phyloP scores from a whole-genome alignment of 2,888 invertebrate genomes.

The Caenorhabditis sulstoni region DNA sequence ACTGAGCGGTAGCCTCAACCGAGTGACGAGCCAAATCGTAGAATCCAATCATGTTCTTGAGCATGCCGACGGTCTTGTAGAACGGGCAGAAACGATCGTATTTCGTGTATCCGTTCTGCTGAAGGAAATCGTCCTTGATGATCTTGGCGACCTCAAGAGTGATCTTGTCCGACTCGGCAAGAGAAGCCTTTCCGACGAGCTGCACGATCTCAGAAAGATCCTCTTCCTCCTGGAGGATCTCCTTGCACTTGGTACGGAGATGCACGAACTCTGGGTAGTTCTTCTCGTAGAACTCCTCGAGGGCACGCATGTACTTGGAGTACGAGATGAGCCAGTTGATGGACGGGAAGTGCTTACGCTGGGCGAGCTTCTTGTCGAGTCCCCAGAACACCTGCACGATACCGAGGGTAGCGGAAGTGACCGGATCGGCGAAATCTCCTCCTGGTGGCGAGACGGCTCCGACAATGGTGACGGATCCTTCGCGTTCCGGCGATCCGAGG shows the following conservation, averaged over 20 bases:
- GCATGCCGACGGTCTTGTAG: slow-evolving; percentile 99
- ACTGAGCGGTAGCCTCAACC: slow-evolving; percentile 97
- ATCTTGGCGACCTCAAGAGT: slow-evolving; percentile 93
- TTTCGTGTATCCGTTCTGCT: slow-evolving; percentile 92
- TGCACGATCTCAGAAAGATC: slow-evolving; percentile 99
- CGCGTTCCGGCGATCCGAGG: slow-evolving; percentile 88
- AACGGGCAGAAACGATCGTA: slow-evolving; percentile 94
- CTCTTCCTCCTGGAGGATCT: slow-evolving; percentile 94
- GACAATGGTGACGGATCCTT: slow-evolving; percentile 99
- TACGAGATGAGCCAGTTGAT: slow-evolving; percentile 99
- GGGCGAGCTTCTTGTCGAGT: slow-evolving; percentile 82
- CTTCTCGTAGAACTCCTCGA: slow-evolving; percentile 99
- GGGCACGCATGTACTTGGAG: slow-evolving; percentile 96
- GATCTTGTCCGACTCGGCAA: slow-evolving; percentile 99
- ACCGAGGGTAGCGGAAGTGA: slow-evolving; percentile 95
- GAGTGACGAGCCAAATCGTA: slow-evolving; percentile 98
- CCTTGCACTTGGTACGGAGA: slow-evolving; percentile 92
- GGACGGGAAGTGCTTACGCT: slow-evolving; percentile 99
- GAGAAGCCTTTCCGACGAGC: slow-evolving; percentile 91
- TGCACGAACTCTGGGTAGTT: slow-evolving; percentile 97
- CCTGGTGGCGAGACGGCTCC: slow-evolving; percentile 94
- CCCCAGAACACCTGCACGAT: slow-evolving; percentile 88
- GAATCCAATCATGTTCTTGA: slow-evolving; percentile 97
- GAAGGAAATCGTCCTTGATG: slow-evolving; percentile 95
- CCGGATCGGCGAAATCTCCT: slow-evolving; percentile 99